phyloP scores from a whole-genome alignment of 2,113 vertebrate genomes.

The Tor tambroides region DNA sequence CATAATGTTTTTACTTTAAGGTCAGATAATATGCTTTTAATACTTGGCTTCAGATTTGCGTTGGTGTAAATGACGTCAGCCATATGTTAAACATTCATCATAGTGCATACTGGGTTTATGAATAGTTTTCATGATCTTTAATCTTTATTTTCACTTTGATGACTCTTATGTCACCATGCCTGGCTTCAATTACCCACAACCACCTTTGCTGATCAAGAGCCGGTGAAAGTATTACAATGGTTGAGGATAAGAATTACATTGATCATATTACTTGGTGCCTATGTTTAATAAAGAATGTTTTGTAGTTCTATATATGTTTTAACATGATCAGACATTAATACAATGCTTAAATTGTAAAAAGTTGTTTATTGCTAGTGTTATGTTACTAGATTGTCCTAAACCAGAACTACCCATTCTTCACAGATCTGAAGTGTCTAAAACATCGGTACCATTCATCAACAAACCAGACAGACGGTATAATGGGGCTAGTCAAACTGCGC shows the following conservation, averaged over 20 bases:
- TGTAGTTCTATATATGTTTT: neutral
- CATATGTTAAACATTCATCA: neutral
- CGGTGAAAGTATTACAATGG: conserved; percentile 65
- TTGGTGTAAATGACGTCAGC: neutral
- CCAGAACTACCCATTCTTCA: neutral
- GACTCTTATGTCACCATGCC: conserved; percentile 58
- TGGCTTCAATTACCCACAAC: conserved; percentile 76
- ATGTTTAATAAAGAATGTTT: neutral
- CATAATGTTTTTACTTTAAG: no score
- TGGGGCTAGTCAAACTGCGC: neutral
- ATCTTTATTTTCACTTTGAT: neutral
- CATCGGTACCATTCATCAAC: conserved; percentile 48
- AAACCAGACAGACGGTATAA: conserved; percentile 57
- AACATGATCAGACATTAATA: neutral
- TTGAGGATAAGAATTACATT: neutral
- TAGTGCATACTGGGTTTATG: neutral
- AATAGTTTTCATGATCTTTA: conserved; percentile 5
- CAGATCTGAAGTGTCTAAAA: conserved; percentile 74
- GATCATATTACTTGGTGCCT: conserved; percentile 58
- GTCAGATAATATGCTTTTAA: neutral
- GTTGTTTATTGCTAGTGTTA: neutral
- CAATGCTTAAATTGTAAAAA: neutral
- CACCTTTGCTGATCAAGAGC: conserved; percentile 63
- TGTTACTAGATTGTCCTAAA: neutral
- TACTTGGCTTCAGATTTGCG: neutral